These are phyloP conservation scores for Nesoenas mayeri DNA, from an alignment of 2,113 vertebrate genomes.

Conservation along the genomic window DNA sequence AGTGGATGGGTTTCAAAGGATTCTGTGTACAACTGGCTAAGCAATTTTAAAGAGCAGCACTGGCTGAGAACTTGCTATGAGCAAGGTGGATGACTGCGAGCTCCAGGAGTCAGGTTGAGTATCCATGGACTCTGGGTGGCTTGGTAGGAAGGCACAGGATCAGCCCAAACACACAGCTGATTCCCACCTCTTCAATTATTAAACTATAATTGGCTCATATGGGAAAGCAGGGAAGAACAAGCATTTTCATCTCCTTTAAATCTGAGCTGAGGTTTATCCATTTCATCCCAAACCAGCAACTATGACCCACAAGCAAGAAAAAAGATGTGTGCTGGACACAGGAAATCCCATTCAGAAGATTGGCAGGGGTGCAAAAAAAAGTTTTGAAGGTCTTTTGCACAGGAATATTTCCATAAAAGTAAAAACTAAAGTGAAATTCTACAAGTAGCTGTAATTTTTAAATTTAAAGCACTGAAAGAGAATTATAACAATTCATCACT, in stretches of 20 bases:
- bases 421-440: neutral
- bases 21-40: neutral
- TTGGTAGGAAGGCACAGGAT: neutral
- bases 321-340: fast-evolving
- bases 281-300: neutral
- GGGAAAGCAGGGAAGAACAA: neutral
- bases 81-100: neutral
- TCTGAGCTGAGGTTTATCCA: neutral
- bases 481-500: neutral
- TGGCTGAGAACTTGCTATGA: neutral
- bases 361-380: neutral
- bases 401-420: neutral
- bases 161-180: neutral
- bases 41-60: neutral
- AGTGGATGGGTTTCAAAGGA: neutral
- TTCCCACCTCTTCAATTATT: neutral
- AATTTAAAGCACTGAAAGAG: neutral
- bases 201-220: neutral
- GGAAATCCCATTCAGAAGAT: neutral
- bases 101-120: neutral
- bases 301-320: neutral
- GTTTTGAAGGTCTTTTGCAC: neutral
- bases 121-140: fast-evolving
- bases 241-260: neutral
- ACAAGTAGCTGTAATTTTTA: neutral